Percentiles rank a stretch among this genome's conserved stretches.
phyloP scores from a whole-genome alignment of 2,797 vertebrate genomes.

The Smutsia temminckii region DNA sequence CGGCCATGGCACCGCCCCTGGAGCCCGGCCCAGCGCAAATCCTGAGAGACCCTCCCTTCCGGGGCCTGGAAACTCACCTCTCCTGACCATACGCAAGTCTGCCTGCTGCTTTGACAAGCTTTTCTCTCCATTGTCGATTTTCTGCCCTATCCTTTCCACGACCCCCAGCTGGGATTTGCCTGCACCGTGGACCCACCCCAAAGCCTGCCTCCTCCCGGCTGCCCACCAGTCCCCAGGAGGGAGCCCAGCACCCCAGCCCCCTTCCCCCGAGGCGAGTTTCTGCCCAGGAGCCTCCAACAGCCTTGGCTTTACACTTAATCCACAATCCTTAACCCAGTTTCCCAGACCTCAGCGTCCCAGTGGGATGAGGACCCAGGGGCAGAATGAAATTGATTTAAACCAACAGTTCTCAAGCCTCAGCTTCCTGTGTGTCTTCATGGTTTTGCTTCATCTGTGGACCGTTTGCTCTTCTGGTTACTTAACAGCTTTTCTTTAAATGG shows the following conservation, averaged over 20 bases:
- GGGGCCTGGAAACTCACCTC: background rate
- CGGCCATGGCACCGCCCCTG: too few relatives aligned
- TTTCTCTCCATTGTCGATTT: background rate
- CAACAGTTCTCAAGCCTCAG: background rate
- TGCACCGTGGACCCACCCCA: accelerated
- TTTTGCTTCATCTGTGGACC: background rate
- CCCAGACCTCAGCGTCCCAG: background rate
- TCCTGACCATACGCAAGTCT: background rate
- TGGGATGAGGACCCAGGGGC: too few relatives aligned
- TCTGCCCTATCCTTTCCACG: background rate
- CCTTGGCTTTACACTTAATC: background rate
- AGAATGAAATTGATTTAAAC: background rate
- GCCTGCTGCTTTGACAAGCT: background rate
- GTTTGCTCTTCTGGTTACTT: background rate
- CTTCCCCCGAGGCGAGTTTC: background rate
- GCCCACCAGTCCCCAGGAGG: background rate
- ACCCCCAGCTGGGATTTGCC: background rate
- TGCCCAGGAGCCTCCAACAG: background rate
- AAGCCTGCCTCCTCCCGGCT: background rate
- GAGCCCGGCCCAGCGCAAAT: too few relatives aligned
- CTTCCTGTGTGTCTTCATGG: background rate
- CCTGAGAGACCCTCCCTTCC: background rate
- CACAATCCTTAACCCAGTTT: too few relatives aligned
- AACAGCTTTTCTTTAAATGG: background rate
- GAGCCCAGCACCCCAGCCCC: background rate